A percentile compares a stretch with the other conserved stretches of the same genome.
Evolutionary conservation across 2,888 invertebrate species (phyloP).

Genomic region (Argyresthia albistria): DNA sequence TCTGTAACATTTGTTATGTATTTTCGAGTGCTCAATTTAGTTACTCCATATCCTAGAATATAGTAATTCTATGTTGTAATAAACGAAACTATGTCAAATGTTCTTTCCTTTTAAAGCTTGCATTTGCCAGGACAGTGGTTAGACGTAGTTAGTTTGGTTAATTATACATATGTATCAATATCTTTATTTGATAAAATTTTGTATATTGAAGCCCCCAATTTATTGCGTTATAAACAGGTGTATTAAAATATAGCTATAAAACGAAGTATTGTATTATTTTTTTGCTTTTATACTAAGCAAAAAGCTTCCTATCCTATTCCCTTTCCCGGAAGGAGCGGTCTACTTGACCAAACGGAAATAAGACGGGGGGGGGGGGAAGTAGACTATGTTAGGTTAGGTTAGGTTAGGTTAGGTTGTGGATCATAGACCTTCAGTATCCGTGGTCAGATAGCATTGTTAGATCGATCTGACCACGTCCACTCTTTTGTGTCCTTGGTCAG

Average conservation of each 20-base stretch:
- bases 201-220: constrained; percentile 55
- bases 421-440: too few relatives aligned
- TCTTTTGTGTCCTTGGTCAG: too few relatives aligned
- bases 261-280: constrained; percentile 22
- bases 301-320: too few relatives aligned
- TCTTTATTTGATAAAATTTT: constrained; percentile 47
- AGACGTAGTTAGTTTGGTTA: constrained; percentile 38
- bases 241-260: constrained; percentile 63
- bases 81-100: neutral
- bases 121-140: constrained; percentile 32
- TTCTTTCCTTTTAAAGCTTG: constrained; percentile 23
- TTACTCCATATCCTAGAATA: constrained; percentile 13
- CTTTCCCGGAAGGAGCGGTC: too few relatives aligned
- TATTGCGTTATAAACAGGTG: constrained; percentile 61
- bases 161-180: constrained; percentile 22
- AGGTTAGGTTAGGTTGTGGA: too few relatives aligned
- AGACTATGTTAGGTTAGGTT: too few relatives aligned
- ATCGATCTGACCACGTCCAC: too few relatives aligned
- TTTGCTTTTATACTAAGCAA: neutral
- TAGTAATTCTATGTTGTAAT: neutral
- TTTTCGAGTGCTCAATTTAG: constrained; percentile 50
- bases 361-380: too few relatives aligned
- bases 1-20: neutral
- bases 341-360: too few relatives aligned
- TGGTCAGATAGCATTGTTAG: too few relatives aligned